Conservation (phyloP, 1,140 invertebrate genomes). For the Drosophila rufa region DNA sequence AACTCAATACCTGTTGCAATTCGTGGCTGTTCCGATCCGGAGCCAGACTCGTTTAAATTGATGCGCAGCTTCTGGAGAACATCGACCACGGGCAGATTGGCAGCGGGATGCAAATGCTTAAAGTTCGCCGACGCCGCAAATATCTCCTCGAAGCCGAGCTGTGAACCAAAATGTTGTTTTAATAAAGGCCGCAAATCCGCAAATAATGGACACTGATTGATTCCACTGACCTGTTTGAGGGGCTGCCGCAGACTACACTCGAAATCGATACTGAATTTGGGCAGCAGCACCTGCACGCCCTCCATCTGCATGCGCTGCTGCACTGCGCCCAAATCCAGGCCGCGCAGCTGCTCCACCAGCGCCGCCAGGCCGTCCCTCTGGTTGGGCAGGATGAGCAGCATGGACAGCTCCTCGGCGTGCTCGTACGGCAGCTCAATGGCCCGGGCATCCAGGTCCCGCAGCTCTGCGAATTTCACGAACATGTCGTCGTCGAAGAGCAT, state of each 20-base stretch:
- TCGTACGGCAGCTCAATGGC: constrained; percentile 86
- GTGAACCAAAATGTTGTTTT: neutral
- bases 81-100: constrained; percentile 61
- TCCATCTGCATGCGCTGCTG: constrained; percentile 64
- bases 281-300: constrained; percentile 87
- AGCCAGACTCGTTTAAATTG: constrained; percentile 74
- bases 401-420: constrained; percentile 86
- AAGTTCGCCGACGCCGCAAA: constrained; percentile 68
- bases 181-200: neutral
- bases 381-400: constrained; percentile 88
- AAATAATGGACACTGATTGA: neutral
- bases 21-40: constrained; percentile 47
- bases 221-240: constrained; percentile 63
- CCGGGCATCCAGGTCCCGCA: constrained; percentile 81
- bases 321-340: constrained; percentile 79
- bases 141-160: constrained; percentile 72
- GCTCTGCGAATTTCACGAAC: constrained; percentile 83
- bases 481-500: constrained; percentile 84
- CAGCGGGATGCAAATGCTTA: constrained; percentile 65
- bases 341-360: constrained; percentile 86
- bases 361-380: constrained; percentile 85
- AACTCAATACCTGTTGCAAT: constrained; percentile 48
- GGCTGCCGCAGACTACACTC: constrained; percentile 70
- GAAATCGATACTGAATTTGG: constrained; percentile 90
- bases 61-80: constrained; percentile 73